Percentiles rank a stretch among this genome's conserved stretches.
Conservation (phyloP, 2,888 invertebrate species). For the Philereme vetulata region DNA sequence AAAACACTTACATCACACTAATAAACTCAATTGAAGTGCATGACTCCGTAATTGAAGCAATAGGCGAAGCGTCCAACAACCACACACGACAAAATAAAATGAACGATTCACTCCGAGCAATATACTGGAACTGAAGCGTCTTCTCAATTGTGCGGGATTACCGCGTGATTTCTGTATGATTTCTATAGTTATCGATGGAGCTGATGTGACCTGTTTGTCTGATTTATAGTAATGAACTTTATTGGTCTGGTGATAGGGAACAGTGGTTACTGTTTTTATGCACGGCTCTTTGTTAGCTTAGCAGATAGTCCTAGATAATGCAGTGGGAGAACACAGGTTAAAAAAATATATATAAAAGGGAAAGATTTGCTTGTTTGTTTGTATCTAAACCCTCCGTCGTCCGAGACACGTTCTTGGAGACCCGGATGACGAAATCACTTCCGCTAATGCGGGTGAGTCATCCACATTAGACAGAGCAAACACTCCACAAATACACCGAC, state of each 20-base stretch:
- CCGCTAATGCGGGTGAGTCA: too few species aligned
- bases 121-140: slow-evolving; percentile 1
- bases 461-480: too few species aligned
- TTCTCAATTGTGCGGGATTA: slow-evolving; percentile 37
- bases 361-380: too few species aligned
- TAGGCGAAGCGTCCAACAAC: slow-evolving; percentile 39
- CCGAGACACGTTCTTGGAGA: too few species aligned
- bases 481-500: too few species aligned
- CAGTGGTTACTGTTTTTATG: slow-evolving; percentile 15
- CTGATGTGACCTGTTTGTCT: slow-evolving; percentile 35
- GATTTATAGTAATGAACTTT: slow-evolving; percentile 26
- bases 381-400: too few species aligned
- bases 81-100: slow-evolving; percentile 14
- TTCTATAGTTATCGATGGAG: slow-evolving; percentile 47
- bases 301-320: not conserved
- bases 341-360: too few species aligned
- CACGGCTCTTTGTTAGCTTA: slow-evolving; percentile 17
- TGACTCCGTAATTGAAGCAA: slow-evolving; percentile 72
- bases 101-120: not conserved
- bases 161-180: slow-evolving; percentile 41
- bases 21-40: slow-evolving; percentile 72
- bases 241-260: slow-evolving; percentile 12
- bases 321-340: too few species aligned
- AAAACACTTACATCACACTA: slow-evolving; percentile 41
- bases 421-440: too few species aligned